phyloP scores from a whole-genome alignment of 2,888 invertebrate species.

The Campoplex nolae region DNA sequence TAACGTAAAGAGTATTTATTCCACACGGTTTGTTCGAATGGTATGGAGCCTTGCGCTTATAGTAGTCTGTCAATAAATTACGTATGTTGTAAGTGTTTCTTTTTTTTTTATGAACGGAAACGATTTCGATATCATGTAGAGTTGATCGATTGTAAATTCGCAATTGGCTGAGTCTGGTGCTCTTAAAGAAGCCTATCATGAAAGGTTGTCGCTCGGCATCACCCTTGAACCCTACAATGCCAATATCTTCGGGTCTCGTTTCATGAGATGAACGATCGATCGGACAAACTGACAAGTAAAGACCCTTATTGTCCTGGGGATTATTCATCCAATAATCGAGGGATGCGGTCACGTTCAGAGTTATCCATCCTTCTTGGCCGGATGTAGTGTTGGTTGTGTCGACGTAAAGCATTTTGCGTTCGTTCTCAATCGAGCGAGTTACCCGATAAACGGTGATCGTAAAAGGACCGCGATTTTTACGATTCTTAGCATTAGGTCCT shows the following conservation, averaged over 20 bases:
- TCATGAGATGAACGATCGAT: slow-evolving; percentile 89
- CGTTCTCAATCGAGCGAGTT: slow-evolving; percentile 87
- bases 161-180: slow-evolving; percentile 79
- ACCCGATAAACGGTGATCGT: slow-evolving; percentile 88
- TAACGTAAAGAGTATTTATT: slow-evolving; percentile 94
- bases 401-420: slow-evolving; percentile 89
- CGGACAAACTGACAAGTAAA: slow-evolving; percentile 91
- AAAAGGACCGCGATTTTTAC: slow-evolving; percentile 85
- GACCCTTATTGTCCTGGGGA: slow-evolving; percentile 92
- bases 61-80: slow-evolving; percentile 78
- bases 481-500: slow-evolving; percentile 84
- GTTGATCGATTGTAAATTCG: slow-evolving; percentile 75
- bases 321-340: slow-evolving; percentile 91
- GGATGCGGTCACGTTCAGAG: slow-evolving; percentile 92
- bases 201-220: slow-evolving; percentile 94
- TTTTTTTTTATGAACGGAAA: slow-evolving; percentile 84
- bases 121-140: slow-evolving; percentile 84
- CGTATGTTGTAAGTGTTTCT: slow-evolving; percentile 17
- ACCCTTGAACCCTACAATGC: slow-evolving; percentile 90
- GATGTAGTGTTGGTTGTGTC: slow-evolving; percentile 90
- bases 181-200: slow-evolving; percentile 94
- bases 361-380: slow-evolving; percentile 92
- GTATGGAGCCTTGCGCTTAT: slow-evolving; percentile 57
- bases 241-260: slow-evolving; percentile 92
- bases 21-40: slow-evolving; percentile 89